These are phyloP conservation scores for Melospiza georgiana DNA, from an alignment of 2,113 vertebrate species.

Conservation along the genomic window DNA sequence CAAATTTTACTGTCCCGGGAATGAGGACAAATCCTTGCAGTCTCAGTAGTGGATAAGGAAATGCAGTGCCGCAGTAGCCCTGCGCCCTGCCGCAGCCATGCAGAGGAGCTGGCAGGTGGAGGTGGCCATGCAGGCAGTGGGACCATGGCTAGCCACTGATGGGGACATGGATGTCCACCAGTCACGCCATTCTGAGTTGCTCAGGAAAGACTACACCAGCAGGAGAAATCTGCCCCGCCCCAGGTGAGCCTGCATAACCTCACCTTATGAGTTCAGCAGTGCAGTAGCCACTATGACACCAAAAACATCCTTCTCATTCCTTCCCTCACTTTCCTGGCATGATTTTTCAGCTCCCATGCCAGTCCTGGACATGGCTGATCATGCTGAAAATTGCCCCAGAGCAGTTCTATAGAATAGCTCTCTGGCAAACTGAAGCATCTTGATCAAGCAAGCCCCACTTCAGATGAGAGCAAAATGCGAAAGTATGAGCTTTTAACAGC, in stretches of 20 bases:
- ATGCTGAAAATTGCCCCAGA: neutral
- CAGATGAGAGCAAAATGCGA: neutral
- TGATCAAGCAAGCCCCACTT: neutral
- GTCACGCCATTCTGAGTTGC: neutral
- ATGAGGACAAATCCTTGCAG: slow-evolving; percentile 8
- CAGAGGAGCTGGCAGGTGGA: fast-evolving
- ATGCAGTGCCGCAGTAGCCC: neutral
- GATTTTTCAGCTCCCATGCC: neutral
- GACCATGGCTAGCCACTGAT: neutral
- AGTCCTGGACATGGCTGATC: neutral
- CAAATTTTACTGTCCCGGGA: slow-evolving; percentile 11
- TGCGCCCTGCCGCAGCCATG: neutral
- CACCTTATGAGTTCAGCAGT: neutral
- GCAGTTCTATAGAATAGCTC: neutral
- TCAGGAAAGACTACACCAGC: neutral
- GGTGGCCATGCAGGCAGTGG: fast-evolving
- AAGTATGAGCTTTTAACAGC: neutral
- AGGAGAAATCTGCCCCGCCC: neutral
- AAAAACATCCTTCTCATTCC: neutral
- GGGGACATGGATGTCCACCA: neutral
- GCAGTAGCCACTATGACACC: neutral
- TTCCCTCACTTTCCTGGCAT: neutral
- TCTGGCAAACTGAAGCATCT: neutral
- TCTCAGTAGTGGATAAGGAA: neutral
- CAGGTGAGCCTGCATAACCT: neutral